Evolutionary conservation across 53 echinoderm and acorn worm genomes (phyloP).

Genomic region (Paelopatides confundens): DNA sequence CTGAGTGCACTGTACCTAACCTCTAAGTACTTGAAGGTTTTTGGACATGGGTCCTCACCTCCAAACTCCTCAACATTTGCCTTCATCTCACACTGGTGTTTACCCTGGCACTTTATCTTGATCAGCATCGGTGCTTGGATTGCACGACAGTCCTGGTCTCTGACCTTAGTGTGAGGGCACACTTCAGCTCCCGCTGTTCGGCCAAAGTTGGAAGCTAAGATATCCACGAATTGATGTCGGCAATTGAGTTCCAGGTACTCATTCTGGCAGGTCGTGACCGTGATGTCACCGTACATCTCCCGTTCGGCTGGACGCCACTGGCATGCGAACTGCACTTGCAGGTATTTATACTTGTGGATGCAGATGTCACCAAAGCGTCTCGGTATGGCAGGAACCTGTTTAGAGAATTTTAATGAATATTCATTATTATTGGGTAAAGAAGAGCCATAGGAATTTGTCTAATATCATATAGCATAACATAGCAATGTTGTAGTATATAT

Average conservation of each 20-base stretch:
- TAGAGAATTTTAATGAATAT: too few relatives aligned
- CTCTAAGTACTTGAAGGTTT: constrained; percentile 64
- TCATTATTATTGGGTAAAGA: too few relatives aligned
- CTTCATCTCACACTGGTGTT: constrained; percentile 33
- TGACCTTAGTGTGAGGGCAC: constrained; percentile 38
- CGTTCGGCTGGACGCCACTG: constrained; percentile 31
- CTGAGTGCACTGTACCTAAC: constrained; percentile 48
- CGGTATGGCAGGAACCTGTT: constrained; percentile 41
- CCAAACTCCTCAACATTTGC: constrained; percentile 54
- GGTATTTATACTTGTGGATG: constrained; percentile 33
- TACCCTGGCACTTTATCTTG: constrained; percentile 45
- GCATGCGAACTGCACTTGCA: constrained; percentile 33
- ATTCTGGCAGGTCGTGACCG: constrained; percentile 39
- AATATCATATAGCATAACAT: too few relatives aligned
- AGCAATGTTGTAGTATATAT: too few relatives aligned
- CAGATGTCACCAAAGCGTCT: constrained; percentile 44
- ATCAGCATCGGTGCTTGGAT: neutral
- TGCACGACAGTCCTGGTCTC: constrained; percentile 43
- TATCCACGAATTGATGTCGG: constrained; percentile 6
- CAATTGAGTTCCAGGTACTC: constrained; percentile 25
- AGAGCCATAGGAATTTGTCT: too few relatives aligned
- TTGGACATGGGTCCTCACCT: constrained; percentile 53
- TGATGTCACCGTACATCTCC: constrained; percentile 3
- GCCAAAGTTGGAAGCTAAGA: constrained; percentile 44
- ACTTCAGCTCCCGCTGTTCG: constrained; percentile 49